phyloP scores from a whole-genome alignment of 2,797 vertebrate species.

The Pseudocheirus occidentalis region DNA sequence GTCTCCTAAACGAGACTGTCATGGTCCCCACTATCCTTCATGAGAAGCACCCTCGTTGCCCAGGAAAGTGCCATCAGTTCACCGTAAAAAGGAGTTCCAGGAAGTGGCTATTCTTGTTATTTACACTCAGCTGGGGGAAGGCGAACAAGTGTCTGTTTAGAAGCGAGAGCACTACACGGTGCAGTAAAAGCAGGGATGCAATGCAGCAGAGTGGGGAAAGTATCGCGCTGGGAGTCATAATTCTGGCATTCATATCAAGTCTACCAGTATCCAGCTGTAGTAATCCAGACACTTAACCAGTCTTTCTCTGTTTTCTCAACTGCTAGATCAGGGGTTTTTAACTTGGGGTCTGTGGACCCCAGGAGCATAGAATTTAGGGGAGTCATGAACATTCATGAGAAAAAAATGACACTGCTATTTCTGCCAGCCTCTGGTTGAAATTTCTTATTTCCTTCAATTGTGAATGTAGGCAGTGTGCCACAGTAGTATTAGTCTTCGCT shows the following conservation, averaged over 20 bases:
- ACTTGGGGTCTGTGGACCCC: neutral
- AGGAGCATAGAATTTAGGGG: neutral
- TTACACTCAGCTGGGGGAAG: neutral
- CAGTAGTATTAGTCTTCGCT: neutral
- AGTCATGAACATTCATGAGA: neutral
- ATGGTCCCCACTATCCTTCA: neutral
- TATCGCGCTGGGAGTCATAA: neutral
- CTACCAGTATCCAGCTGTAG: neutral
- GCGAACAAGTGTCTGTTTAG: neutral
- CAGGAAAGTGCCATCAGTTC: neutral
- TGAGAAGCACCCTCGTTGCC: neutral
- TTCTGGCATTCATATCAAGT: neutral
- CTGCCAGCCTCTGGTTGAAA: neutral
- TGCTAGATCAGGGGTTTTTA: neutral
- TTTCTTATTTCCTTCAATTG: neutral
- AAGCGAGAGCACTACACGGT: neutral
- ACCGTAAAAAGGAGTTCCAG: neutral
- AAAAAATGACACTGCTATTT: neutral
- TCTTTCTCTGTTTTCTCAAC: neutral
- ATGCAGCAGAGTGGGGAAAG: neutral
- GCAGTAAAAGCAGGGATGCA: neutral
- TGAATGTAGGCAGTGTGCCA: neutral
- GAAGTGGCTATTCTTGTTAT: neutral
- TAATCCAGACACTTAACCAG: neutral
- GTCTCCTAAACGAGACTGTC: neutral